These are phyloP conservation scores for Caenorhabditis panamensis DNA, from an alignment of 2,888 invertebrate genomes.

Conservation along the genomic window DNA sequence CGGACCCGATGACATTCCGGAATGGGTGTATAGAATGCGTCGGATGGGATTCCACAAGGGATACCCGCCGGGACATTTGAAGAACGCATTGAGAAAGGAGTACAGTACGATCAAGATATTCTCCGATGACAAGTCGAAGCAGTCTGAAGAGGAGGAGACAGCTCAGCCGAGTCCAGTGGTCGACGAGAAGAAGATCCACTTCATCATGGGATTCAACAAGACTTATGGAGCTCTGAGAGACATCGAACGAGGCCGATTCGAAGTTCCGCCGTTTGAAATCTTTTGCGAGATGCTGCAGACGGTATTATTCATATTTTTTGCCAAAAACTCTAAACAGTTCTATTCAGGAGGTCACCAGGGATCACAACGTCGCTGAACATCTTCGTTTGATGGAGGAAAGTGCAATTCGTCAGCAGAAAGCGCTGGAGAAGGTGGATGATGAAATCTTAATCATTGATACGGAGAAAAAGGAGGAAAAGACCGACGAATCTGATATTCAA, in stretches of 20 bases:
- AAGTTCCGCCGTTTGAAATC: conserved; percentile 45
- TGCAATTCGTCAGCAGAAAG: background rate
- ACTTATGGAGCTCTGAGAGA: conserved; percentile 59
- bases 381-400: conserved; percentile 7
- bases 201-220: conserved; percentile 67
- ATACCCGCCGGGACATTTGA: conserved; percentile 96
- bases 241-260: conserved; percentile 35
- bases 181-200: conserved; percentile 43
- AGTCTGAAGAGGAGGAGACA: conserved; percentile 6
- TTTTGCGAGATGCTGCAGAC: conserved; percentile 49
- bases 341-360: conserved; percentile 33
- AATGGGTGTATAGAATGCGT: conserved; percentile 91
- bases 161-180: conserved; percentile 42
- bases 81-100: conserved; percentile 83
- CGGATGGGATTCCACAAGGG: conserved; percentile 84
- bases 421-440: background rate
- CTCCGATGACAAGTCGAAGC: conserved; percentile 10
- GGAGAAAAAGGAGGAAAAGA: background rate
- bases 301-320: too few species aligned
- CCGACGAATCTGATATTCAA: background rate
- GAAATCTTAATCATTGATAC: too few species aligned
- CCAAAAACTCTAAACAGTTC: too few species aligned
- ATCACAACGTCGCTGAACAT: conserved; percentile 18
- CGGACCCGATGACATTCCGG: conserved; percentile 87
- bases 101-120: conserved; percentile 30